Evolutionary conservation across 2,113 vertebrate genomes (phyloP).

Genomic region (Lichenostomus cassidix): DNA sequence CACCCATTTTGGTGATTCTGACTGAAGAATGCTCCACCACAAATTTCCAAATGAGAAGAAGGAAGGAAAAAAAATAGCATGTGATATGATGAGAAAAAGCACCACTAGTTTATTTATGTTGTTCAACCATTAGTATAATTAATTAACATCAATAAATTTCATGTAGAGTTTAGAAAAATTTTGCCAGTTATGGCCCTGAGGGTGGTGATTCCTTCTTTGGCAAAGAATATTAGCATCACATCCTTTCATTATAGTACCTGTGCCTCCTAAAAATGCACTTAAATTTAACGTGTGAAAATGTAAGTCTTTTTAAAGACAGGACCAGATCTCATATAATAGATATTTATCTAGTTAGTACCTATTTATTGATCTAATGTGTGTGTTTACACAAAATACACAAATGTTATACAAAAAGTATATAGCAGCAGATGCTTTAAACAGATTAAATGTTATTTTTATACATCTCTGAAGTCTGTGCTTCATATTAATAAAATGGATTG

Average conservation of each 20-base stretch:
- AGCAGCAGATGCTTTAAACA: conserved; percentile 72
- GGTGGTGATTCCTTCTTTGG: neutral
- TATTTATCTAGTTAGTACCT: conserved; percentile 59
- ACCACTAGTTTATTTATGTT: neutral
- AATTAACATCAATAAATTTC: neutral
- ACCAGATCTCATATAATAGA: conserved; percentile 39
- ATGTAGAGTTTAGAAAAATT: neutral
- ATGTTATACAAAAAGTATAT: conserved; percentile 57
- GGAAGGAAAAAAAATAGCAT: neutral
- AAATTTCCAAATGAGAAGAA: neutral
- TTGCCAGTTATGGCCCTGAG: neutral
- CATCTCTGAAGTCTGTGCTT: conserved; percentile 72
- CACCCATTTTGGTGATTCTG: neutral
- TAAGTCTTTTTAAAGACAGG: neutral
- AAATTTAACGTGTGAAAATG: neutral
- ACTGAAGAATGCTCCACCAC: neutral
- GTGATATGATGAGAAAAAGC: fast-evolving
- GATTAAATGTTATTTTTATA: conserved; percentile 76
- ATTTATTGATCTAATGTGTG: conserved; percentile 60
- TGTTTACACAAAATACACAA: conserved; percentile 66
- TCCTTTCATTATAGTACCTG: neutral
- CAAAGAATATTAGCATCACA: neutral
- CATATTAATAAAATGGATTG: conserved; percentile 78
- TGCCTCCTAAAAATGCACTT: neutral
- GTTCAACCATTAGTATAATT: neutral